These are phyloP conservation scores for Crossaster papposus DNA, from an alignment of 53 echinoderm and acorn worm genomes.

Conservation along the genomic window DNA sequence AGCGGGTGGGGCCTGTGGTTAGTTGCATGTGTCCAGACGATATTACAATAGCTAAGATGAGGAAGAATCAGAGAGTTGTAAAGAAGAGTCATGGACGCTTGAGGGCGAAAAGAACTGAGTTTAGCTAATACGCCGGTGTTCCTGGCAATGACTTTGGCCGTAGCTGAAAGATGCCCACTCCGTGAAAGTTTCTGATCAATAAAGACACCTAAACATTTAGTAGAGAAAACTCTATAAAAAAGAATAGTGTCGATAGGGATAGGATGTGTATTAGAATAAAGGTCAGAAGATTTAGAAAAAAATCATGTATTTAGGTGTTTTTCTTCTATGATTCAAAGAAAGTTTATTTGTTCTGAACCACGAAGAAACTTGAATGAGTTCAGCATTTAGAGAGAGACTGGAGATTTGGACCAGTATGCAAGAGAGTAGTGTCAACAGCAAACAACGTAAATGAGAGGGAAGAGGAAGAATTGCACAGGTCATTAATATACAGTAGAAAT, in stretches of 20 bases:
- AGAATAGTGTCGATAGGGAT: neutral
- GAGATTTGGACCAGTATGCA: too few species aligned
- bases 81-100: neutral
- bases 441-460: slow-evolving; percentile 4
- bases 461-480: neutral
- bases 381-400: neutral
- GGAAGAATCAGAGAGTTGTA: slow-evolving; percentile 3
- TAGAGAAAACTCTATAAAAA: neutral
- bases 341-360: slow-evolving; percentile 21
- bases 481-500: neutral
- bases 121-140: neutral
- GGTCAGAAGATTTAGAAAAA: neutral
- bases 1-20: too few species aligned
- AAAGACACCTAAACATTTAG: neutral
- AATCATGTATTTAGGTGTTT: slow-evolving; percentile 7
- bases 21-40: slow-evolving; percentile 1
- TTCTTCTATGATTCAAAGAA: neutral
- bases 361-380: neutral
- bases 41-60: slow-evolving; percentile 29
- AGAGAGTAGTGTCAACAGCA: neutral
- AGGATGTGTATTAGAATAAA: neutral
- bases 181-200: too few species aligned
- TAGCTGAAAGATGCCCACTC: too few species aligned
- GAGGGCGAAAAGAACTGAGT: neutral
- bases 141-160: neutral